Conservation (phyloP, 2,888 invertebrate species). For the Drosophila parthenogenetica region DNA sequence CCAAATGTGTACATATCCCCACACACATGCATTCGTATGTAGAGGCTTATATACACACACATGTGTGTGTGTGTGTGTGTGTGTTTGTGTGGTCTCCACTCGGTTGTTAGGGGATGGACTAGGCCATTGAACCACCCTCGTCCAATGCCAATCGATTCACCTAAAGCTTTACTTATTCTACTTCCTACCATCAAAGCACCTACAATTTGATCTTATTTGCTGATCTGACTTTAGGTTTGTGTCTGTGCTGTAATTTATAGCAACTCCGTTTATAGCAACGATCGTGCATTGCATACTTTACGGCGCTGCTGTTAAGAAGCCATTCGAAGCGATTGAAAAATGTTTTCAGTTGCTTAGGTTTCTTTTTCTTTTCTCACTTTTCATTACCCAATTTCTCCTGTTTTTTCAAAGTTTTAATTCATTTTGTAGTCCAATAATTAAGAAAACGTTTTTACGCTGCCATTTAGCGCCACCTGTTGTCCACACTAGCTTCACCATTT, state of each 20-base stretch:
- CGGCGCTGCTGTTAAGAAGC: slow-evolving; percentile 14
- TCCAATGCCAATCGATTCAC: slow-evolving; percentile 32
- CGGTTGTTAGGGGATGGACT: slow-evolving; percentile 45
- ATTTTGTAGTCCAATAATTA: slow-evolving; percentile 13
- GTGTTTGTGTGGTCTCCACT: slow-evolving; percentile 33
- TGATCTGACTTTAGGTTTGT: slow-evolving; percentile 18
- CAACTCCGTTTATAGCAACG: slow-evolving; percentile 30
- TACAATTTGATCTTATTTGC: slow-evolving; percentile 23
- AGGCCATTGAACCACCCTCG: slow-evolving; percentile 34
- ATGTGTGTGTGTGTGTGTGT: slow-evolving; percentile 25
- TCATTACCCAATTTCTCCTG: not conserved
- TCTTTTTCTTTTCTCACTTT: too few species aligned
- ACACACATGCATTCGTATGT: slow-evolving; percentile 12
- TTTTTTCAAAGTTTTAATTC: not conserved
- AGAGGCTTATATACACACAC: slow-evolving; percentile 23
- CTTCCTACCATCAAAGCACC: not conserved
- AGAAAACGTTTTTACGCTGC: not conserved
- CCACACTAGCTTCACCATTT: slow-evolving; percentile 39
- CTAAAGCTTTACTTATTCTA: not conserved
- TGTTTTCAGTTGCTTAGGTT: too few species aligned
- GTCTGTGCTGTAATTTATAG: slow-evolving; percentile 20
- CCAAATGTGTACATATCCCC: slow-evolving; percentile 36
- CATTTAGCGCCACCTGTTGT: slow-evolving; percentile 65
- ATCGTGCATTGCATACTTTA: slow-evolving; percentile 62
- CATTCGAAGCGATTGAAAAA: too few species aligned